phyloP scores from a whole-genome alignment of 2,797 vertebrate genomes.

The Nasua narica region DNA sequence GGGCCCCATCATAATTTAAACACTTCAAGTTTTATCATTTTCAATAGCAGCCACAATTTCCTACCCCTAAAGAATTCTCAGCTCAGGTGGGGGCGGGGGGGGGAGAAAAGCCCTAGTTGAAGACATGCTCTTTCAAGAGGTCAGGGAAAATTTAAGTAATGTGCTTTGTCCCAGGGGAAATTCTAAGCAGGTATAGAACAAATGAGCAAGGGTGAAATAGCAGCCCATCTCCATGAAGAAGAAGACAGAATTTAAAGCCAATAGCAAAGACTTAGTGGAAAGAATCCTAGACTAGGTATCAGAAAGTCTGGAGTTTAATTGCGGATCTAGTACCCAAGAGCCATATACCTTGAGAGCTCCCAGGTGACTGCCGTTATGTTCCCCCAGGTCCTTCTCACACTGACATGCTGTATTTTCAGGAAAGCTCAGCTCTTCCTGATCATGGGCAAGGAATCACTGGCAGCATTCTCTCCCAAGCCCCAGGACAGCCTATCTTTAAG shows the following conservation, averaged over 20 bases:
- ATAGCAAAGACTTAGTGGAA: background rate
- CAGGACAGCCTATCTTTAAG: background rate
- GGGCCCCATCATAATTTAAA: background rate
- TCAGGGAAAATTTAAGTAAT: background rate
- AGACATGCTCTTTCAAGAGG: background rate
- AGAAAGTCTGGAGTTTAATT: background rate
- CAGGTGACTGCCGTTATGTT: background rate
- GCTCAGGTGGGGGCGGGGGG: background rate
- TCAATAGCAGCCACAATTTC: background rate
- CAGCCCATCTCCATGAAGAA: background rate
- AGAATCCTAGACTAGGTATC: background rate
- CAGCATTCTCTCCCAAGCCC: background rate
- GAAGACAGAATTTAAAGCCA: background rate
- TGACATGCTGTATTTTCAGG: background rate
- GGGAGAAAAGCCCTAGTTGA: background rate
- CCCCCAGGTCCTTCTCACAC: background rate
- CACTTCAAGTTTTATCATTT: slow-evolving; percentile 2
- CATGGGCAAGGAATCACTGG: background rate
- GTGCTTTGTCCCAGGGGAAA: background rate
- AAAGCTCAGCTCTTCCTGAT: background rate
- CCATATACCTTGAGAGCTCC: background rate
- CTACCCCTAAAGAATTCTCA: background rate
- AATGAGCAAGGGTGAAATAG: background rate
- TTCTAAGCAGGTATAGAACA: background rate
- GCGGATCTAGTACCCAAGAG: background rate